Evolutionary conservation across 2,113 vertebrate species (phyloP).

Genomic region (Gnathonemus longibarbis): DNA sequence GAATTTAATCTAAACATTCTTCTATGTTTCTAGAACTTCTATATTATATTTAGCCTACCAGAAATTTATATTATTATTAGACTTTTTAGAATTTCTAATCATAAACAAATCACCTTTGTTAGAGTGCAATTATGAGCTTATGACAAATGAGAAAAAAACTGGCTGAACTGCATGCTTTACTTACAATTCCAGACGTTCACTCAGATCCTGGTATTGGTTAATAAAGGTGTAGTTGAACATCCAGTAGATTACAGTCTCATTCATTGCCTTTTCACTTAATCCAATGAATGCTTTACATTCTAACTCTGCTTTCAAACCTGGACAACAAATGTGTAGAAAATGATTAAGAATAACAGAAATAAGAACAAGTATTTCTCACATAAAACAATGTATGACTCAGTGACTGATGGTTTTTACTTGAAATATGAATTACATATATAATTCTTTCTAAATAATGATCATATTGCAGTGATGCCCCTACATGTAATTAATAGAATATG

Average conservation of each 20-base stretch:
- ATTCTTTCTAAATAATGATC: neutral
- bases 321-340: neutral
- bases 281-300: constrained; percentile 9
- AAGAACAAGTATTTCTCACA: neutral
- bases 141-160: neutral
- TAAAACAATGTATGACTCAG: neutral
- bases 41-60: neutral
- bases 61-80: neutral
- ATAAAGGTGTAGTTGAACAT: constrained; percentile 4
- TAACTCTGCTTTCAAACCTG: constrained; percentile 3
- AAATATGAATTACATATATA: neutral
- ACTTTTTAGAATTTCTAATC: neutral
- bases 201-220: neutral
- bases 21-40: neutral
- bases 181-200: neutral
- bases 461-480: neutral
- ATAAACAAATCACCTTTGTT: neutral
- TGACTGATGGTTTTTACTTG: neutral
- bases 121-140: neutral
- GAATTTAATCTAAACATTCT: neutral
- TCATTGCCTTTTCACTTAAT: neutral
- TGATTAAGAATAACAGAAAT: neutral
- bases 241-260: neutral
- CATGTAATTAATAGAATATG: neutral
- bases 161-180: neutral